Conservation (phyloP, 2,888 invertebrate genomes). For the Nomada fabriciana region DNA sequence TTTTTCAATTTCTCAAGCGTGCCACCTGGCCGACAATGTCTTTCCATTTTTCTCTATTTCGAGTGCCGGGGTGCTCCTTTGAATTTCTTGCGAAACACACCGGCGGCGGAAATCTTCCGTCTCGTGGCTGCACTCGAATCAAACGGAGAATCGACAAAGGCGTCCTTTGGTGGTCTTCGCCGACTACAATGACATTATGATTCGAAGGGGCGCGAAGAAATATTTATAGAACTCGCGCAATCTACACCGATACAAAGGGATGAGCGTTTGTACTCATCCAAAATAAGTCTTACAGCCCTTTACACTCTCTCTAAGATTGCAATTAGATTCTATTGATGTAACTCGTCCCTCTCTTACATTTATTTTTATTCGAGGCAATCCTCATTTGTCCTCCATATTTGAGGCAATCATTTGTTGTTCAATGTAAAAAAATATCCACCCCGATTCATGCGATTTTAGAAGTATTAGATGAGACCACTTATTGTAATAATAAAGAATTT, state of each 20-base stretch:
- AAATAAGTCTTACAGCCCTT: constrained; percentile 17
- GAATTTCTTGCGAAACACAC: constrained; percentile 56
- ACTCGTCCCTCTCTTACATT: no score
- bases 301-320: no score
- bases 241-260: constrained; percentile 26
- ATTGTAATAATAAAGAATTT: no score
- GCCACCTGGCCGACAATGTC: constrained; percentile 19
- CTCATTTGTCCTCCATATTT: no score
- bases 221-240: constrained; percentile 43
- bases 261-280: background rate
- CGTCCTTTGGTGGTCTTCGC: background rate
- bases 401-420: no score
- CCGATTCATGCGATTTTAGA: no score
- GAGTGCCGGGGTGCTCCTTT: constrained; percentile 39
- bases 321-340: no score
- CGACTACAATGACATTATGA: constrained; percentile 42
- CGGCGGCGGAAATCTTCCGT: constrained; percentile 21
- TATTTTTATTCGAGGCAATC: no score
- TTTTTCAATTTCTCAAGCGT: constrained; percentile 59
- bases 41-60: constrained; percentile 3
- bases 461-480: no score
- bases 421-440: no score
- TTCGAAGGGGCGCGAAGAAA: constrained; percentile 21
- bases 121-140: constrained; percentile 13
- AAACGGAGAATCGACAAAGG: constrained; percentile 37